Base-by-base conservation (phyloP, 2,113 vertebrate species). In the Salvelinus alpinus region DNA sequence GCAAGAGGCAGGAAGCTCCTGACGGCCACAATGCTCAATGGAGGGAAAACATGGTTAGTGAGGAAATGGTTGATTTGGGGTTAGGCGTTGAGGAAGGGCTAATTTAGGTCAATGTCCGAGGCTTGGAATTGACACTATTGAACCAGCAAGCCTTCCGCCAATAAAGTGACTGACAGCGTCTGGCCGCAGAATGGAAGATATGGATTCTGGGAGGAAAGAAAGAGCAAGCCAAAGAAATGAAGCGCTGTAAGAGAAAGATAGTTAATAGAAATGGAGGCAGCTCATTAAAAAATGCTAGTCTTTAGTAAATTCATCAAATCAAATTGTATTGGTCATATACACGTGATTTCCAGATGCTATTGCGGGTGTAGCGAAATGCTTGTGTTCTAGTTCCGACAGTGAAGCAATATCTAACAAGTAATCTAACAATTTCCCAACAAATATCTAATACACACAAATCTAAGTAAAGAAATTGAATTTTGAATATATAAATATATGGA, bases 131-230 rank as follows among this genome's bases (percentile, higher is more conserved):
- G 91, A 90, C 89, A 82, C 82, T 91, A 91, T 93, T 88, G 91
- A 93, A 85, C 84, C 69, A 73, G 86, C 82, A 70, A 83, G 90
- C 88, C 89, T 91, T 89, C 87, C 81, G 74, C 88, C 90, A 93
- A 92, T 90, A 92, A 91, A 92, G 92, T 91, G 86, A 91, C 80
- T 90, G 91, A 91, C 91, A 92, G 90, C 82, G 77, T 85, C 85
- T 84, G 84, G 84, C 84, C 85, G 80, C 75, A 78, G 73, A 88
- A 92, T 93, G 91, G 88, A 94, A 91, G 74, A 85, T 90, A 92
- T 93, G 80, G 92, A 93, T 94, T 80, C 81, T 82, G 44, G 77
- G 73, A 75, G 73, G 31, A 80, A 78, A 38, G 78, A 87, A 88
- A 86, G 84, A 81, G 76, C 73, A 65, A 84, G 77, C 78, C 82